Evolutionary conservation across 2,888 invertebrate genomes (phyloP).

Genomic region (Girardia tigrina): DNA sequence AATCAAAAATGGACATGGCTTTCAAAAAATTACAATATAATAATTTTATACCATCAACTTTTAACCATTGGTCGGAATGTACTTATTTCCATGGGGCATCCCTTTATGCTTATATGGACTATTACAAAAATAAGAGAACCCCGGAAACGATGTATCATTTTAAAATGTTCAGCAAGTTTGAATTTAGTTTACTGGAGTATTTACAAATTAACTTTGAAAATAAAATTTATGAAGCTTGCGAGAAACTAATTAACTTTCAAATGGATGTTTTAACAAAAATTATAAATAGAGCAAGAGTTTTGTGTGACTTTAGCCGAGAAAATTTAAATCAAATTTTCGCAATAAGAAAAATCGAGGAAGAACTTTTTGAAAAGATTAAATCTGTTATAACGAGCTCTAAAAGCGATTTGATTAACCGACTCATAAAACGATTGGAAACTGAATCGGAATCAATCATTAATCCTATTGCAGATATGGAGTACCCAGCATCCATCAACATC

Average conservation of each 20-base stretch:
- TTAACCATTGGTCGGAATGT: constrained; percentile 1
- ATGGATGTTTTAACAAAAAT: constrained; percentile 9
- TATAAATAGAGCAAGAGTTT: not conserved
- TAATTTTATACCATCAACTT: not conserved
- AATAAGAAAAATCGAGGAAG: not conserved
- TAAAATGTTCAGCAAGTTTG: not conserved
- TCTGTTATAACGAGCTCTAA: not conserved
- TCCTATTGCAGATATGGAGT: not conserved
- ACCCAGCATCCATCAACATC: not conserved
- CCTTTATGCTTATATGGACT: not conserved
- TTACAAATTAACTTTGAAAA: not conserved
- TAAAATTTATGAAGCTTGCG: not conserved
- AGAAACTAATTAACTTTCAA: not conserved
- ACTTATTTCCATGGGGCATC: constrained; percentile 24
- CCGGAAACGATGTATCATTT: not conserved
- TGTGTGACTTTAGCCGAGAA: not conserved
- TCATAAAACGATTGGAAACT: not conserved
- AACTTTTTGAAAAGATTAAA: constrained; percentile 13
- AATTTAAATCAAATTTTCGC: not conserved
- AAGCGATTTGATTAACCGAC: not conserved
- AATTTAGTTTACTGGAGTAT: not conserved
- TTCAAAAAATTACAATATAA: constrained; percentile 24
- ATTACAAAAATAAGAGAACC: constrained; percentile 3
- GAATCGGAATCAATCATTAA: not conserved
- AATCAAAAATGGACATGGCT: not conserved